These are phyloP conservation scores for Metridium senile DNA, from an alignment of 92 coral and sea anemone genomes.

Conservation along the genomic window DNA sequence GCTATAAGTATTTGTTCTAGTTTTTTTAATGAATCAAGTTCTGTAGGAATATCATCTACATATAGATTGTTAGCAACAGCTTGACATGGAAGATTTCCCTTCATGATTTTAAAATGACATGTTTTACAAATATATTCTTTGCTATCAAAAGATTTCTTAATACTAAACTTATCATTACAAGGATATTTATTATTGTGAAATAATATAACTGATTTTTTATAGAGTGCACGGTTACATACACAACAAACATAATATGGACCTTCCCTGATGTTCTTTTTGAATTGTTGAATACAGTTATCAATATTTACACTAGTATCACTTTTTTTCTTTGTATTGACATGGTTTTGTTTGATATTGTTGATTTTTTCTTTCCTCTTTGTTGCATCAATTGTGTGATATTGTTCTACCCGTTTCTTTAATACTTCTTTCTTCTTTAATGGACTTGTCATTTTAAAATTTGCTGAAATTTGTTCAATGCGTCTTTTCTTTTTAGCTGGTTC, in stretches of 20 bases:
- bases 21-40: constrained; percentile 33
- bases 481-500: constrained; percentile 14
- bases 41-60: constrained; percentile 46
- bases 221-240: constrained; percentile 37
- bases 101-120: constrained; percentile 43
- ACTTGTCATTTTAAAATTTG: constrained; percentile 32
- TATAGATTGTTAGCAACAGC: constrained; percentile 39
- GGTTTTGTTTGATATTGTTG: not conserved
- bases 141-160: constrained; percentile 37
- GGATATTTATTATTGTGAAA: constrained; percentile 3
- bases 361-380: constrained; percentile 9
- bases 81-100: constrained; percentile 52
- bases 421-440: constrained; percentile 20
- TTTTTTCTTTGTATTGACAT: not conserved
- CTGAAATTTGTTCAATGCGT: constrained; percentile 3
- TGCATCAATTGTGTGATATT: constrained; percentile 5
- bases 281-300: constrained; percentile 24
- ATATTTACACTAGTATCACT: too few relatives aligned
- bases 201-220: constrained; percentile 37
- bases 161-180: constrained; percentile 12
- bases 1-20: constrained; percentile 55
- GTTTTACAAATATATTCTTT: too few relatives aligned
- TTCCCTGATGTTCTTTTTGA: constrained; percentile 30
- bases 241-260: constrained; percentile 46
- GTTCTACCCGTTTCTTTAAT: not conserved